Base-by-base conservation (phyloP, 2,888 invertebrate genomes). In the Glaucopsyche alexis region DNA sequence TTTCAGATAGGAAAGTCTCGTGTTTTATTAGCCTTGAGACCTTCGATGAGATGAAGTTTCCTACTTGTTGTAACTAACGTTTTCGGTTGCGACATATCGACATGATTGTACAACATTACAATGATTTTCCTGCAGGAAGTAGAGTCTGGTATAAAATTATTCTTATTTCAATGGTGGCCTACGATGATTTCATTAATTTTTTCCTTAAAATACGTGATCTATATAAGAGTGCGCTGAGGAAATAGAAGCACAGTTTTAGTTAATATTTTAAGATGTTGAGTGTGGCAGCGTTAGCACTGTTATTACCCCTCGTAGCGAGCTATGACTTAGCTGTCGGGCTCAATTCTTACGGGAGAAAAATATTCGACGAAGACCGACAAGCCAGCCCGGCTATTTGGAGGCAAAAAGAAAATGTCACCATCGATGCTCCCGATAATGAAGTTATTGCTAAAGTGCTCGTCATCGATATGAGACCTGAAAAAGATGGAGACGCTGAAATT, bases 81-180 rank as follows among this genome's bases (percentile, higher is more conserved):
- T 69, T 67, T 69, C 13, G 8, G 47, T 69, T 69, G 69, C 69
- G 69, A 69, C 67, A 78, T 80, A 73, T 81, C 75, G 77, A 76
- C 76, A 75, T 78, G 83, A 82, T 79, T 82, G 81, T 84, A 83
- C 81, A 72, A 72, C 72, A 71, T 74, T 72, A 78, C 71, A 73
- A 79, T 77, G 74, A 79, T 87, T 91, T 91, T 89, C 91, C 91
- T 89, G 83, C 81, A 89, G 89, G 89, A 89, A 87, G 84, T 80
- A 80, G 77, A 82, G 81, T 81, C 79, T 29, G 47, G 82, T 82
- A 82, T 84, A 86, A 86, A 83, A 84, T 84, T 83, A 79, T 76
- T 77, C 77, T 78, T 81, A 84, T 80, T 81, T 82, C 81, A 80
- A 80, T 79, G 78, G 77, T 83, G 82, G 84, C 81, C 82, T 80